phyloP scores from a whole-genome alignment of 1,140 invertebrate genomes.

The Drosophila punjabiensis region DNA sequence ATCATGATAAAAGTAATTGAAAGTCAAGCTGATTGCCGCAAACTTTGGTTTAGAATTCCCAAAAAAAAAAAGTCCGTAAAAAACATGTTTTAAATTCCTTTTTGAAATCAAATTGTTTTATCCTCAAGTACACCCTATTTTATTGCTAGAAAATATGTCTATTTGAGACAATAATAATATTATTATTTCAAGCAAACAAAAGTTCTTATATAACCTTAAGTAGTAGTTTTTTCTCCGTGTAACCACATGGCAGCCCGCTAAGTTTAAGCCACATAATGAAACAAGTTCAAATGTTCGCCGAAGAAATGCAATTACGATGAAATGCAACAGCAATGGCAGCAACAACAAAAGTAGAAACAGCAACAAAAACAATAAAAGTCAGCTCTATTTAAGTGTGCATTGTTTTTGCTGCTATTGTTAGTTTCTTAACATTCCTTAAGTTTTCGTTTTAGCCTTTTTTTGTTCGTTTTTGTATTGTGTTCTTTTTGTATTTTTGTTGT shows the following conservation, averaged over 20 bases:
- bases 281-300: slow-evolving; percentile 78
- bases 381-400: slow-evolving; percentile 66
- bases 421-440: slow-evolving; percentile 57
- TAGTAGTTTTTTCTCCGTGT: slow-evolving; percentile 8
- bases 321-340: slow-evolving; percentile 49
- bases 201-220: not conserved
- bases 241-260: slow-evolving; percentile 33
- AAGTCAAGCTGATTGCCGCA: not conserved
- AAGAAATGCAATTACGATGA: slow-evolving; percentile 81
- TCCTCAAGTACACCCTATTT: not conserved
- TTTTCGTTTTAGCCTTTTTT: slow-evolving; percentile 39
- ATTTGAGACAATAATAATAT: not conserved
- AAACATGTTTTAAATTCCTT: not conserved
- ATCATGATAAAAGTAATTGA: not conserved
- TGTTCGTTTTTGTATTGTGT: slow-evolving; percentile 18
- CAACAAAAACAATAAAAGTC: slow-evolving; percentile 47
- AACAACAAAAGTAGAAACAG: slow-evolving; percentile 9
- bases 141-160: no score
- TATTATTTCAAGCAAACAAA: not conserved
- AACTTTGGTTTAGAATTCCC: not conserved
- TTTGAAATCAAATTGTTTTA: not conserved
- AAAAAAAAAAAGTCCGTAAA: not conserved
- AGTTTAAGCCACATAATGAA: slow-evolving; percentile 73
- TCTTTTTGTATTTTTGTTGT: slow-evolving; percentile 29
- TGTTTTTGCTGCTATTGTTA: slow-evolving; percentile 56